Percentiles rank a stretch among this genome's conserved stretches.
Evolutionary conservation across 2,888 invertebrate species (phyloP).

Genomic region (Didymodactylos carnosus): DNA sequence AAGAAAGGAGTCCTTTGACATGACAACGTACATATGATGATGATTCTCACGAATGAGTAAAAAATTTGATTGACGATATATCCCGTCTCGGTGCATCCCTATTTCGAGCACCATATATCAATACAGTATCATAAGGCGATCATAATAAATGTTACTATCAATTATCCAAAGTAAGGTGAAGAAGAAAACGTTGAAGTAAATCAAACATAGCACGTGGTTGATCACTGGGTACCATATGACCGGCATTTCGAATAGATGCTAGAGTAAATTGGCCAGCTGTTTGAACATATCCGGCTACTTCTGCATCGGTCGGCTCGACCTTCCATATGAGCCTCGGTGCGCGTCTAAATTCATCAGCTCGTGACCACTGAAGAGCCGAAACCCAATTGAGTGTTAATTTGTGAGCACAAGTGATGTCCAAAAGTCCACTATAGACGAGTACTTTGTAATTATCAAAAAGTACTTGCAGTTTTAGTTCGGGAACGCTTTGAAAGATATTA

Average conservation of each 20-base stretch:
- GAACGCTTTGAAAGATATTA: slow-evolving; percentile 49
- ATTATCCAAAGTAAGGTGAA: no score
- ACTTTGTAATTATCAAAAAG: slow-evolving; percentile 32
- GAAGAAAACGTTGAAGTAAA: background rate
- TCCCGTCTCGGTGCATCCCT: no score
- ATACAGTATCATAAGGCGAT: no score
- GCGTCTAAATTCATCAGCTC: slow-evolving; percentile 46
- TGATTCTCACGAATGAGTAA: no score
- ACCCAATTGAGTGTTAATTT: slow-evolving; percentile 62
- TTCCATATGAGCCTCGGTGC: slow-evolving; percentile 45
- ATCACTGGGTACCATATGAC: slow-evolving; percentile 29
- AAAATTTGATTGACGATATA: no score
- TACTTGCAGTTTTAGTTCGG: background rate
- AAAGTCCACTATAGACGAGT: slow-evolving; percentile 66
- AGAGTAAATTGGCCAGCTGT: slow-evolving; percentile 18
- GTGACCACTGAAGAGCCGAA: slow-evolving; percentile 48
- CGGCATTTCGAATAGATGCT: slow-evolving; percentile 22
- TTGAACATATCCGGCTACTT: slow-evolving; percentile 30
- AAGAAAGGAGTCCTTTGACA: no score
- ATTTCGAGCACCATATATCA: no score
- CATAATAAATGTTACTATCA: no score
- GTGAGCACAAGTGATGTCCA: slow-evolving; percentile 73
- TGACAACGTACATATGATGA: no score
- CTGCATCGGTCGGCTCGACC: slow-evolving; percentile 22
- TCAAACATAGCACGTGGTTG: slow-evolving; percentile 20